Base-by-base conservation (phyloP, 1,140 invertebrate species). In the Eulimnadia texana region DNA sequence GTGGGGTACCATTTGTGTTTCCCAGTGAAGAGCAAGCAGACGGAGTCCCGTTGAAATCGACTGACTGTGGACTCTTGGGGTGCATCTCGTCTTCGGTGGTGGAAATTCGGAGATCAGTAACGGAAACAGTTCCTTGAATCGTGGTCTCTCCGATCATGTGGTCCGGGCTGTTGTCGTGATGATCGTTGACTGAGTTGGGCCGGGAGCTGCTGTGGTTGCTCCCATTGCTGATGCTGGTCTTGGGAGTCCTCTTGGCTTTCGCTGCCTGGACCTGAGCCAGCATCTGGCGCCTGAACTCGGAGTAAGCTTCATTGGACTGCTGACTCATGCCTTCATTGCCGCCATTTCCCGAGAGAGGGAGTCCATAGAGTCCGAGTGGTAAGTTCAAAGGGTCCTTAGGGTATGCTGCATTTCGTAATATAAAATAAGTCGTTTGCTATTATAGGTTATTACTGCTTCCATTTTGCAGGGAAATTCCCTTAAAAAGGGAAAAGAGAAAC, bases 361-460 rank as follows among this genome's bases (percentile, higher is more conserved):
- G 57, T 11, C 67, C 65, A 29, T 65, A 68, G 24, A 69, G 49
- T 2, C 71, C 71, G 0, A 79, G 70, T 0, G 78, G 76, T 3
- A 85, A 73, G 0, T 75, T 72, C 0, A 85, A 64, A 0, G 83
- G 80, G 68, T 85, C 80, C 60, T 82, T 81, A 0, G 83, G 82
- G 65, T 85, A 86, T 0, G 82, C 82, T 70, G 86, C 84, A 67
- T 57, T n/a, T n/a, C n/a, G n/a, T n/a, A n/a, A n/a, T n/a, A n/a
- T n/a, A n/a, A n/a, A n/a, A n/a, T n/a, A n/a, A n/a, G n/a, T n/a
- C n/a, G n/a, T n/a, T n/a, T n/a, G n/a, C n/a, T n/a, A n/a, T n/a
- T n/a, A n/a, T n/a, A n/a, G n/a, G n/a, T n/a, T n/a, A n/a, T n/a
- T n/a, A n/a, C n/a, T n/a, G n/a, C n/a, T n/a, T n/a, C n/a, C n/a